phyloP scores from a whole-genome alignment of 1,140 invertebrate species.

The Hyphantria cunea region DNA sequence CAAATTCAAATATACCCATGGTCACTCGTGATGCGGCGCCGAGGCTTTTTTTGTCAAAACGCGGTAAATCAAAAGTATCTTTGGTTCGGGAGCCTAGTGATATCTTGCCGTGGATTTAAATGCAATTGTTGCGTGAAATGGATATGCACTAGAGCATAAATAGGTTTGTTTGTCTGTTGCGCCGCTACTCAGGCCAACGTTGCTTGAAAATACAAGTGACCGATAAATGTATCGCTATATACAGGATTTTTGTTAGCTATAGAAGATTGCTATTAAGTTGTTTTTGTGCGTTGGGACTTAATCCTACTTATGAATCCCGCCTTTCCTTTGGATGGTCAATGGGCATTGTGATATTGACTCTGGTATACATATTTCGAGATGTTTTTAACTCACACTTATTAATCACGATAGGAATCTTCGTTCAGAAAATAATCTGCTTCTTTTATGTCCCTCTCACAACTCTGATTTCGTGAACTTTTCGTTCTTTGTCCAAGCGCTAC shows the following conservation, averaged over 20 bases:
- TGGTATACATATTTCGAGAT: too few relatives aligned
- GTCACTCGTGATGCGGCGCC: slow-evolving; percentile 47
- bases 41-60: slow-evolving; percentile 31
- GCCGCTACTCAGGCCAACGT: slow-evolving; percentile 39
- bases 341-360: background rate
- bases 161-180: slow-evolving; percentile 49
- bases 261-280: slow-evolving; percentile 4
- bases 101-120: slow-evolving; percentile 53
- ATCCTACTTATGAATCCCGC: background rate
- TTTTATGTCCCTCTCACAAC: too few relatives aligned
- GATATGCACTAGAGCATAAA: slow-evolving; percentile 72
- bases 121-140: slow-evolving; percentile 67
- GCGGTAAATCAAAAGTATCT: slow-evolving; percentile 13
- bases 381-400: too few relatives aligned
- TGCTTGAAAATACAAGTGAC: slow-evolving; percentile 35
- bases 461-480: too few relatives aligned
- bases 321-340: background rate
- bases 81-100: slow-evolving; percentile 19
- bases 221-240: slow-evolving; percentile 6
- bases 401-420: too few relatives aligned
- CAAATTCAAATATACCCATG: slow-evolving; percentile 38
- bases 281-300: background rate
- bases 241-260: slow-evolving; percentile 18
- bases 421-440: too few relatives aligned
- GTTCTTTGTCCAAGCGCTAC: too few relatives aligned